Evolutionary conservation across 2,888 invertebrate genomes (phyloP).

Genomic region (Ectemnius lituratus): DNA sequence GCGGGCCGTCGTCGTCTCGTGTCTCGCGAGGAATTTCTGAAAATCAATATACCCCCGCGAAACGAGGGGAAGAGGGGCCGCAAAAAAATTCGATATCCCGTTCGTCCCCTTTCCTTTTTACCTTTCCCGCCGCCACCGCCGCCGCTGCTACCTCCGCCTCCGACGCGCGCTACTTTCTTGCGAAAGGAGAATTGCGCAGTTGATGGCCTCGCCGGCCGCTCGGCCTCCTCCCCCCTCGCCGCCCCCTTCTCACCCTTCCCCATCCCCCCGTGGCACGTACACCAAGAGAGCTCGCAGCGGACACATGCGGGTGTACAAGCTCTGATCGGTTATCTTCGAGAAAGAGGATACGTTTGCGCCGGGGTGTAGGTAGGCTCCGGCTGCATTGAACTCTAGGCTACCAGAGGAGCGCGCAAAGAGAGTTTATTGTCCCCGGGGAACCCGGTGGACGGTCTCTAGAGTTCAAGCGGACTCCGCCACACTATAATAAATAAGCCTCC

Average conservation of each 20-base stretch:
- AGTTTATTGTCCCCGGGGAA: conserved; percentile 64
- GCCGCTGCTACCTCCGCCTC: conserved; percentile 21
- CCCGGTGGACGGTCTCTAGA: conserved; percentile 22
- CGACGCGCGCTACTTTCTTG: conserved; percentile 20
- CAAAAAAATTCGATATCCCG: conserved; percentile 62
- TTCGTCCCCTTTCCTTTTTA: conserved; percentile 43
- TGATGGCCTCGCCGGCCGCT: conserved; percentile 29
- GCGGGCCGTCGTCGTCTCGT: conserved; percentile 31
- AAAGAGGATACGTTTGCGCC: conserved; percentile 43
- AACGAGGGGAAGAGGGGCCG: conserved; percentile 52
- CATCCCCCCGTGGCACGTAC: neutral
- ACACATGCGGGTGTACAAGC: conserved; percentile 19
- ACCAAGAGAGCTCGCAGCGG: neutral
- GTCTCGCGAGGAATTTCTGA: conserved; percentile 70
- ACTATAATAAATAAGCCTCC: too few species aligned
- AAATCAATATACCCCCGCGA: conserved; percentile 68
- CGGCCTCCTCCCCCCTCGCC: conserved; percentile 1
- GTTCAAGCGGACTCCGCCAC: too few species aligned
- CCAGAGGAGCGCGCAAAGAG: conserved; percentile 58
- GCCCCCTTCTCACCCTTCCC: conserved; percentile 13
- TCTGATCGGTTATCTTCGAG: conserved; percentile 53
- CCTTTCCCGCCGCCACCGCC: conserved; percentile 28
- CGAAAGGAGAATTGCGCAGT: conserved; percentile 47
- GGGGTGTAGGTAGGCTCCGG: conserved; percentile 30
- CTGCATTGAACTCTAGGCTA: conserved; percentile 30